Evolutionary conservation across 2,113 vertebrate species (phyloP).

Genomic region (Rhabdomys dilectus): DNA sequence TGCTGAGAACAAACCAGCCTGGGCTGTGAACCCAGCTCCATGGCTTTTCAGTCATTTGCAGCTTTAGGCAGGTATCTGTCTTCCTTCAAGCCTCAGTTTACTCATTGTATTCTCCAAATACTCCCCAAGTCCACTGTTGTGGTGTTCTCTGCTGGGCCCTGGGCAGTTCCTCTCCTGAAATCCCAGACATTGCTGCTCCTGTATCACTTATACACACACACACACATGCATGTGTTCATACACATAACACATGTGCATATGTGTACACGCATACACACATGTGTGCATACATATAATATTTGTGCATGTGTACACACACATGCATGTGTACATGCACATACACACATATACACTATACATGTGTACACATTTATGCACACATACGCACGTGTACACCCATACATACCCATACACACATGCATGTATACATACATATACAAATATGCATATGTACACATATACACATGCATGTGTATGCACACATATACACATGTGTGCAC

Average conservation of each 20-base stretch:
- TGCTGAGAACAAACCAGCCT: not conserved
- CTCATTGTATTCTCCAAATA: not conserved
- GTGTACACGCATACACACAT: not conserved
- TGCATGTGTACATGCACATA: not conserved
- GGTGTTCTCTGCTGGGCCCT: rapidly evolving
- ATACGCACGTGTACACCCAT: not conserved
- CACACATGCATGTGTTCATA: not conserved
- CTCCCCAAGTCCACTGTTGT: rapidly evolving
- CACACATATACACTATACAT: not conserved
- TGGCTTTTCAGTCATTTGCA: not conserved
- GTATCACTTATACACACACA: not conserved
- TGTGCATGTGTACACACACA: not conserved
- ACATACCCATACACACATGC: not conserved
- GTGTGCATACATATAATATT: rapidly evolving
- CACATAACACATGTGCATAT: not conserved
- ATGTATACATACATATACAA: not conserved
- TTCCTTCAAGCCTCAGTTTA: constrained; percentile 27
- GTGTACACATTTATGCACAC: not conserved
- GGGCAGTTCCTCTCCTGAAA: not conserved
- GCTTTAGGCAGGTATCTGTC: rapidly evolving
- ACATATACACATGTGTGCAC: not conserved
- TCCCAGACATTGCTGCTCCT: not conserved
- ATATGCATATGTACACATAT: not conserved
- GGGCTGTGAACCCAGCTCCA: not conserved
- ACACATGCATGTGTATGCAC: not conserved